Evolutionary conservation across 1,140 invertebrate species (phyloP), one percentile per base, ranked within the genome.

Genomic region (Drosophila kanapiae): DNA sequence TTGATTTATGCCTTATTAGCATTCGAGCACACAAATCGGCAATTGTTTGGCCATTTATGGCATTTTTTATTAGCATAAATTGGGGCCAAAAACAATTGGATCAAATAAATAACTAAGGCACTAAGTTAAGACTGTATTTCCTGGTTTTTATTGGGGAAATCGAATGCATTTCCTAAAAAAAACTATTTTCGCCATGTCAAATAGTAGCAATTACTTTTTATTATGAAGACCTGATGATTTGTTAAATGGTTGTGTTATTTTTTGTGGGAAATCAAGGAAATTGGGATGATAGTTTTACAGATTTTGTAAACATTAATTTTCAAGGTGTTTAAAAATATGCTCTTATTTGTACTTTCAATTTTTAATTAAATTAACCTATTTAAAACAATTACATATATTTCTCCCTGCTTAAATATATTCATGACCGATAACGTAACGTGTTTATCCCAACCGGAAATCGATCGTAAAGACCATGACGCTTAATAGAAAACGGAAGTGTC

Each of bases 1-100:
- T 59, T 74, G 70, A 74, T 74, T 74, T 74, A 74, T 60, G 54
- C 29, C 23, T 72, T 51, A 72, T 74, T 74, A 72, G 70, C 23
- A 72, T 49, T 59, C 13, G 35, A 38, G 14, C 14, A 14, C 60
- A 14, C 27, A 58, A 33, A 71, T 49, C 27, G 53, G 18, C 37
- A 38, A 59, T 72, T 13, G 45, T 60, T 71, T 49, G 16, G 37
- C 31, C 51, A 70, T 70, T 54, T 53, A 53, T 69, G 33, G 9
- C n/a, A 16, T 14, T 18, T 54, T 53, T 18, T 68, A 43, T 53
- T 53, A 35, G 33, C 7, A 69, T 42, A 33, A 54, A 69, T 53
- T 40, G 37, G 9, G 27, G 35, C 10, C 6, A 23, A 16, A 33
- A 56, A 18, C 61, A 45, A 68, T 13, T 35, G 16, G 23, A 33